Evolutionary conservation across 2,113 vertebrate genomes (phyloP), one percentile per base, ranked within the genome.

Genomic region (Sebastes fasciatus): DNA sequence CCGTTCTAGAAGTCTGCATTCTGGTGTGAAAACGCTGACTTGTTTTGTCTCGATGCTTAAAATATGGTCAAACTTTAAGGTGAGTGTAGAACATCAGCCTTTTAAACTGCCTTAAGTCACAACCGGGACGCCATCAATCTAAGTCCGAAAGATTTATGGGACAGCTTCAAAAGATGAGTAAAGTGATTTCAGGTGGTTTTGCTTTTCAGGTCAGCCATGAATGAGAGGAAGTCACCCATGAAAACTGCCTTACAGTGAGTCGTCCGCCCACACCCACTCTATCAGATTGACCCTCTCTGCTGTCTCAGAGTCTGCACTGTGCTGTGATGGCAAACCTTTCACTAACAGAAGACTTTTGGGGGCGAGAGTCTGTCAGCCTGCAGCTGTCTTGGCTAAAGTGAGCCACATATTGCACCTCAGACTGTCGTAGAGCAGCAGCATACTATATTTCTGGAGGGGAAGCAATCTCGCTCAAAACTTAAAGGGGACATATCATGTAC

Each of bases 151-250:
- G 63, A 55, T 86, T 55, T 58, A 48, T 55, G 48, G 13, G 45
- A 48, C 54, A 12, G n/a, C 63, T 60, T 40, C 23, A 63, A 72
- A 63, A 74, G 51, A 79, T 19, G 42, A 85, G 49, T 21, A n/a
- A 83, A 79, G 65, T 78, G 54, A 70, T 49, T 76, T 66, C 66
- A 74, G 67, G 13, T 68, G 62, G 42, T 51, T 61, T 64, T 45
- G 49, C 40, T 64, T 26, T 65, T 52, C 19, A 65, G 43, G 64
- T 72, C 13, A 61, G 49, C 74, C 40, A 11, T 52, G 58, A 74
- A 68, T 21, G 58, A 45, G 9, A 72, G 42, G 69, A 87, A 81
- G 45, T 73, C 74, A 54, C 60, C 83, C 52, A 5, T 68, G 62
- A 82, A 83, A 82, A 62, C 11, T 19, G 46, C 17, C 66, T 74